A percentile compares a stretch with the other conserved stretches of the same genome.
phyloP scores from a whole-genome alignment of 1,140 invertebrate species.

The Dendroctonus valens region DNA sequence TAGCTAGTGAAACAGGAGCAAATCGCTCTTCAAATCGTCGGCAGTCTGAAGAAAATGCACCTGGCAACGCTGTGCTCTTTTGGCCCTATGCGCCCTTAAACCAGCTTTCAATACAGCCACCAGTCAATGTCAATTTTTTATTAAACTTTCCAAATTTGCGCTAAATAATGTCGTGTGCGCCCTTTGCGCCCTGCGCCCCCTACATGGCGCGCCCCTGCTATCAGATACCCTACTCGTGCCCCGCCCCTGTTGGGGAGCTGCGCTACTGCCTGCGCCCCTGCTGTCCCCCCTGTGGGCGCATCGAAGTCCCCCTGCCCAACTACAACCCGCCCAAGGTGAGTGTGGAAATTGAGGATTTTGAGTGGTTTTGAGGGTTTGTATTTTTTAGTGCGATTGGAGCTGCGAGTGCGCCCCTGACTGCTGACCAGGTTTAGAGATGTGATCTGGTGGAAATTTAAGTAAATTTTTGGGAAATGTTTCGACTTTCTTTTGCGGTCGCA shows the following conservation, averaged over 20 bases:
- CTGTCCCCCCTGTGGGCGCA: constrained; percentile 20
- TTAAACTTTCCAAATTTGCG: constrained; percentile 1
- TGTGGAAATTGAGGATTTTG: too few species aligned
- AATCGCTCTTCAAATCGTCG: neutral
- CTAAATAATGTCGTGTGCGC: constrained; percentile 6
- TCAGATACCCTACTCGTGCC: constrained; percentile 16
- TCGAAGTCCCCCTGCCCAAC: constrained; percentile 19
- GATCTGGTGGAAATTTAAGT: too few species aligned
- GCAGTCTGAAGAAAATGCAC: too few species aligned
- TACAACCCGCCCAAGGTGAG: constrained; percentile 22
- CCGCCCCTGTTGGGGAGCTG: constrained; percentile 16
- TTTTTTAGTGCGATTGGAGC: too few species aligned
- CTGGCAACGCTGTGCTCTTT: neutral
- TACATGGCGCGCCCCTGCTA: constrained; percentile 21
- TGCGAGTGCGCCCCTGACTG: too few species aligned
- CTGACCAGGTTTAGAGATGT: too few species aligned
- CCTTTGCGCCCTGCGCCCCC: constrained; percentile 20
- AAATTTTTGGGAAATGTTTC: too few species aligned
- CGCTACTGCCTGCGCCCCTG: constrained; percentile 14
- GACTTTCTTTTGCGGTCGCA: too few species aligned
- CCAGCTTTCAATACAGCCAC: constrained; percentile 5
- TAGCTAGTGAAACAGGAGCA: neutral
- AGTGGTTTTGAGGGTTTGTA: too few species aligned
- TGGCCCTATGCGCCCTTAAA: neutral
- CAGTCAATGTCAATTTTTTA: too few species aligned